Evolutionary conservation across 2,797 vertebrate species (phyloP), one percentile per base, ranked within the genome.

Genomic region (Myripristis murdjan): DNA sequence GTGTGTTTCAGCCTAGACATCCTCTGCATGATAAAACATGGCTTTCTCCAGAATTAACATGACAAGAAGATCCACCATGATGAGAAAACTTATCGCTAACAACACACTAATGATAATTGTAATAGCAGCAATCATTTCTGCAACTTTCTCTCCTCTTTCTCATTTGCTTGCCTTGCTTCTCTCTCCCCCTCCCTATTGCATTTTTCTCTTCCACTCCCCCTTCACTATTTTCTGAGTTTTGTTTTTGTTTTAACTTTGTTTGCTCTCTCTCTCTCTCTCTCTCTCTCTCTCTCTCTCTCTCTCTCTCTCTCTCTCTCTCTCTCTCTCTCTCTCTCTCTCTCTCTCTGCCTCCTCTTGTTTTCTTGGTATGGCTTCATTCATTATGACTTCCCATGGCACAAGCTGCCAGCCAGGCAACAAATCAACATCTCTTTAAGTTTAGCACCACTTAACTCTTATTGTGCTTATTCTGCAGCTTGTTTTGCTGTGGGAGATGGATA

Each of bases 51-150:
- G 82, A 91, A 91, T 91, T 88, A 91, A 70, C 77, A 59, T 77
- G 81, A 83, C 87, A 85, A 90, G 83, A 81, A 76, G 85, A 86
- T 88, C 79, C 82, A 76, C 85, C 83, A 84, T 93, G 83, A 92
- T 90, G 88, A 92, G 90, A 87, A 51, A 70, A 84, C 84, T 88
- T 89, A 82, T 85, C 87, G 90, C 89, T 87, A 83, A 76, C 77
- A 87, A 87, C 84, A 83, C 88, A 88, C 88, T 93, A 92, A 94
- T 93, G 92, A 93, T 94, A 93, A 95, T 93, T 92, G 86, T 87
- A 92, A 94, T 91, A 79, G 86, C 74, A 10, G 89, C 85, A 88
- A 92, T 92, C 86, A 92, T 92, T 90, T 84, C 84, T 54, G 78
- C 69, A 74, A 87, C 79, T 82, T 79, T 77, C 73, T 23, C 41